Percentiles rank a stretch among this genome's conserved stretches.
phyloP scores from a whole-genome alignment of 2,888 invertebrate species.

The Bellardia bayeri region DNA sequence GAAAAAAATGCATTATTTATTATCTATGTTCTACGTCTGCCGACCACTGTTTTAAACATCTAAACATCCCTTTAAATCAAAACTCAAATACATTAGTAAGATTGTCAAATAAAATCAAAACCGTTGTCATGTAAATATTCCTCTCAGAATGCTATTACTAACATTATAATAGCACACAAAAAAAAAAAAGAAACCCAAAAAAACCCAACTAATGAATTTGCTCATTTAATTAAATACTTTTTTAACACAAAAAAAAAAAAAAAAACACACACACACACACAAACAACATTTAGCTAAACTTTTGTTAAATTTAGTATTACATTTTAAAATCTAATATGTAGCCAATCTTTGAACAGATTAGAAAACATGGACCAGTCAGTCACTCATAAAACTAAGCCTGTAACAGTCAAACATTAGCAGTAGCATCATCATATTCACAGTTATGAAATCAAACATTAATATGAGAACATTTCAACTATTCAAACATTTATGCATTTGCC shows the following conservation, averaged over 20 bases:
- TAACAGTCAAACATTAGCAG: slow-evolving; percentile 7
- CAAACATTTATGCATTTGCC: background rate
- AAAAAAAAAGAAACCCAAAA: background rate
- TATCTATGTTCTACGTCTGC: too few relatives aligned
- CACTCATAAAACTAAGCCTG: background rate
- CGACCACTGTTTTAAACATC: too few relatives aligned
- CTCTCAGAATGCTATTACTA: too few relatives aligned
- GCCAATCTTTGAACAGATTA: slow-evolving; percentile 17
- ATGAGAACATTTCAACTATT: slow-evolving; percentile 8
- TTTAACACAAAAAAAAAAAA: background rate
- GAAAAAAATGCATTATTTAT: too few relatives aligned
- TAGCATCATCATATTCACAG: background rate
- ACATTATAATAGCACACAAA: background rate
- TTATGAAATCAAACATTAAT: slow-evolving; percentile 46
- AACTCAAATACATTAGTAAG: too few relatives aligned
- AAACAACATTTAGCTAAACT: background rate
- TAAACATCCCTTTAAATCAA: too few relatives aligned
- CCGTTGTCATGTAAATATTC: background rate
- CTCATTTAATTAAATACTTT: slow-evolving; percentile 25
- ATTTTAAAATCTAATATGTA: slow-evolving; percentile 24
- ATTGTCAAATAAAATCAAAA: too few relatives aligned
- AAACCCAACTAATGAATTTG: background rate
- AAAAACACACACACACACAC: too few relatives aligned
- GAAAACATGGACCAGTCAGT: background rate
- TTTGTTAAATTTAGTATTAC: slow-evolving; percentile 20